Evolutionary conservation across 2,113 vertebrate species (phyloP), one percentile per base, ranked within the genome.

Genomic region (Camarhynchus parvulus): DNA sequence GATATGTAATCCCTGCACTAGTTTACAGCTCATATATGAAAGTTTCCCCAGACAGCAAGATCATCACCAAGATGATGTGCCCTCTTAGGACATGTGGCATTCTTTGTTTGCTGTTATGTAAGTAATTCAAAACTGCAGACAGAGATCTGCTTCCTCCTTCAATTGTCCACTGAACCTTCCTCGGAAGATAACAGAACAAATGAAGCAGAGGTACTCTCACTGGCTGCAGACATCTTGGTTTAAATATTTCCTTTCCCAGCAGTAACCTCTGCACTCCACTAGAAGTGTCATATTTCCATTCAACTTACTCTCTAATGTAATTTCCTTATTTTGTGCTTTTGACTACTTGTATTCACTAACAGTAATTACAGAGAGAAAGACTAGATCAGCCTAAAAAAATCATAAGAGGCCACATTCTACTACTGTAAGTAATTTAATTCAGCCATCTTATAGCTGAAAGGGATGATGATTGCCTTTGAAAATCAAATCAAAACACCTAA

Each of bases 11-110:
- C 66, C 52, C 50, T 90, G 80, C 39, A 69, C 63, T 67, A 44
- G 19, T 88, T 92, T 67, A 66, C 24, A 84, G 61, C 27, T 79
- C 33, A 49, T 46, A 89, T 68, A 86, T 33, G 55, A 91, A 85
- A 90, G 50, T 33, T 78, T 78, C 46, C 30, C 50, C 82, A 94
- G 76, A 92, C 88, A 92, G 83, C 55, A 93, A 94, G 59, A 96
- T 83, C 63, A 81, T 77, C 83, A 81, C 55, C 49, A 85, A 70
- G 75, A 75, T 67, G 78, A 92, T 56, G 81, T 83, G 70, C 47
- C 66, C 55, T 87, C 92, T 41, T 27, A 83, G 56, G 66, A 88
- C 35, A 53, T 3, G 10, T 62, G 50, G 53, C 50, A 77, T 39
- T 75, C 37, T 70, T 59, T 39, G 17, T 82, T 88, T 92, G 52